Base-by-base conservation (phyloP, 2,797 vertebrate species). In the Peromyscus eremicus region DNA sequence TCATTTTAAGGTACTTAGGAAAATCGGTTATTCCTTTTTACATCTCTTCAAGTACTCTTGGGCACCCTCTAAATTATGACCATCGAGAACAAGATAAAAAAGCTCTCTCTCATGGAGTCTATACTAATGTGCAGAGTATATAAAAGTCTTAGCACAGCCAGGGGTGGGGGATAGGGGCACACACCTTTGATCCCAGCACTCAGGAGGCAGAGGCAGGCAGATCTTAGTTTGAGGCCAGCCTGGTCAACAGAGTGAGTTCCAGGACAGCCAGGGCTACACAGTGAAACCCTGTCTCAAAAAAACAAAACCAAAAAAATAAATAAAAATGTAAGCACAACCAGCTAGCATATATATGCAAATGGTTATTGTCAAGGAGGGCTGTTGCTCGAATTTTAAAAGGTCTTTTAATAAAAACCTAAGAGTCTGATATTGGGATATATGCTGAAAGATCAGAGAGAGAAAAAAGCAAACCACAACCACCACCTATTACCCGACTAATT, bases 11-110 rank as follows among this genome's bases (percentile, higher is more conserved):
- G 62, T n/a, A 73, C 37, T 87, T 92, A 27, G 16, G 55, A 80
- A 29, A 95, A 77, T 89, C 19, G 70, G 80, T 57, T 55, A 85
- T 85, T 71, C 46, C n/a, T 55, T 79, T 71, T 52, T 92, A 23
- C 49, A 55, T 92, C 40, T 62, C 52, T 95, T 84, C 25, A 62
- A 55, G 40, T 71, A 49, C 14, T 93, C 83, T 71, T 85, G 49
- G 49, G 29, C 75, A 52, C 75, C 46, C 40, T 79, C 91, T 64
- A 5, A 19, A 25, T 66, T 32, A 32, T 21, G 60, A 60, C 43
- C 37, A 43, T 64, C 34, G 29, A 88, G n/a, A 93, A 92, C 68
- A 68, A 89, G 84, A 73, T 23, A 90, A 68, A n/a, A 25, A 55
- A 21, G 23, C 55, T 40, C 64, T 46, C 9, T 5, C 27, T 34